phyloP scores from a whole-genome alignment of 2,113 vertebrate genomes.

The Prietella phreatophila region DNA sequence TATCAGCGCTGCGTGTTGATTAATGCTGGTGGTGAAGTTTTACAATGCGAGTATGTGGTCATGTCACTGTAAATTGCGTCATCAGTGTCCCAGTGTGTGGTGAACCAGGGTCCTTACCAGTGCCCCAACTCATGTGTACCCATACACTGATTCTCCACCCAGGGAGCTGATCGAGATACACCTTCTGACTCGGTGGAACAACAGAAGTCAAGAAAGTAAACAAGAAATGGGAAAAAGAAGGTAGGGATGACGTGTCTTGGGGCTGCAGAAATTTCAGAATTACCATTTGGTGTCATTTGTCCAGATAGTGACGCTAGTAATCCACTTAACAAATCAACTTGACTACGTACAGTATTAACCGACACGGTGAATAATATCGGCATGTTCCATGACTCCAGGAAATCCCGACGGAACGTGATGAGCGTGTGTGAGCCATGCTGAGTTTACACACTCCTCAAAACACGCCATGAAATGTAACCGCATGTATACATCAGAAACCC shows the following conservation, averaged over 20 bases:
- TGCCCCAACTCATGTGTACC: too few relatives aligned
- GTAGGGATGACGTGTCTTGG: not conserved
- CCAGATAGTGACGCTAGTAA: not conserved
- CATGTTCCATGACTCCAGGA: not conserved
- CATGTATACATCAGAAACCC: not conserved
- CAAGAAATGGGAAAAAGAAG: not conserved
- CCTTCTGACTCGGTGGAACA: not conserved
- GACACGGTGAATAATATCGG: not conserved
- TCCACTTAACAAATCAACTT: not conserved
- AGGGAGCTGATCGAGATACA: too few relatives aligned
- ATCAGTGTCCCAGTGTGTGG: too few relatives aligned
- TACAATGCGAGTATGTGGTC: too few relatives aligned
- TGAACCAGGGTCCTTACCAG: too few relatives aligned
- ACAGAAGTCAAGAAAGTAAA: not conserved
- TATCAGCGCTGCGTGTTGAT: too few relatives aligned
- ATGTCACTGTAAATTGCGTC: too few relatives aligned
- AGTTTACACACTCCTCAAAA: not conserved
- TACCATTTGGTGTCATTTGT: not conserved
- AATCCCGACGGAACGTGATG: not conserved
- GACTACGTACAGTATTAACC: not conserved
- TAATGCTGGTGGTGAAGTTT: too few relatives aligned
- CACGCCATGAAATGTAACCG: not conserved
- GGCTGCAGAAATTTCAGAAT: not conserved
- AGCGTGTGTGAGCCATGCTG: not conserved
- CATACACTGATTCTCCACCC: too few relatives aligned